A percentile compares a stretch with the other conserved stretches of the same genome.
Conservation (phyloP, 2,888 invertebrate genomes). For the Pseudoips prasinana region DNA sequence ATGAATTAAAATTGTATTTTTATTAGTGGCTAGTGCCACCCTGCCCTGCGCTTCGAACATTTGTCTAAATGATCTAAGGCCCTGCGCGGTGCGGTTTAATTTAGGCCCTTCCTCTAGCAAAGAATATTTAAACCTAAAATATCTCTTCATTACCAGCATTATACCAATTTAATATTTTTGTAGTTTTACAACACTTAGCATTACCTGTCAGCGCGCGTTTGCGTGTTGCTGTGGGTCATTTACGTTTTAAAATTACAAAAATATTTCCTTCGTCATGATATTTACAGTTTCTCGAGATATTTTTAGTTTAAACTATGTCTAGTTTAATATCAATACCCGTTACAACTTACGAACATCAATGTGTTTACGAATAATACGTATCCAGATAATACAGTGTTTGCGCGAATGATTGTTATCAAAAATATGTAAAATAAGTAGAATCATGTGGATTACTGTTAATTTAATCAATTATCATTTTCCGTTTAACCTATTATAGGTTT, state of each 20-base stretch:
- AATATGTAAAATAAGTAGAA: conserved; percentile 52
- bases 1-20: too few species aligned
- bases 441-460: conserved; percentile 61
- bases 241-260: conserved; percentile 22
- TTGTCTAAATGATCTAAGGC: too few species aligned
- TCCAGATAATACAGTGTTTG: conserved; percentile 48
- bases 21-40: too few species aligned
- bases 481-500: conserved; percentile 35
- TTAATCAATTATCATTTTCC: conserved; percentile 39
- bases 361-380: conserved; percentile 29
- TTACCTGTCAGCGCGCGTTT: conserved; percentile 32
- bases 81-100: too few species aligned
- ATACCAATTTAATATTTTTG: too few species aligned
- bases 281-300: conserved; percentile 15
- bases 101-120: too few species aligned
- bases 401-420: conserved; percentile 66
- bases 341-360: conserved; percentile 1
- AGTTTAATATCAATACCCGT: conserved; percentile 4
- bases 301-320: conserved; percentile 16
- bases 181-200: too few species aligned
- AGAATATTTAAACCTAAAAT: too few species aligned
- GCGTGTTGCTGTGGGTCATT: conserved; percentile 41
- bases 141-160: too few species aligned
- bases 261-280: conserved; percentile 21
- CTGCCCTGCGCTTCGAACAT: too few species aligned